phyloP scores from a whole-genome alignment of 2,797 vertebrate species.

The Oceanodroma leucorhoa region DNA sequence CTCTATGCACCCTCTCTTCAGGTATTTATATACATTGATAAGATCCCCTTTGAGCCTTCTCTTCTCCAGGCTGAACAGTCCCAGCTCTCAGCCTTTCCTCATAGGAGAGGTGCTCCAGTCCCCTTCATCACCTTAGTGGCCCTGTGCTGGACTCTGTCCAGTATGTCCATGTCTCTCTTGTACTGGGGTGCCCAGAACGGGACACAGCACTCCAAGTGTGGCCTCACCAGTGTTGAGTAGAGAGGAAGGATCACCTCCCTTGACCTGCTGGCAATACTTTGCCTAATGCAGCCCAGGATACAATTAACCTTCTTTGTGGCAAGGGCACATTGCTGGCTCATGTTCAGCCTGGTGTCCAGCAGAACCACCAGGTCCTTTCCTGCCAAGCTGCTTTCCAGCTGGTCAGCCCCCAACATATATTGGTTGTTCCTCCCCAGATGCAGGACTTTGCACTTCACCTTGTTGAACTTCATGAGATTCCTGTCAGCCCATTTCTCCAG shows the following conservation, averaged over 20 bases:
- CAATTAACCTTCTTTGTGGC: neutral
- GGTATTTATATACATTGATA: too few relatives aligned
- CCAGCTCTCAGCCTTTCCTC: neutral
- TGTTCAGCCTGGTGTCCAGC: neutral
- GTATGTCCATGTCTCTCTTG: neutral
- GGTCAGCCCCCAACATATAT: neutral
- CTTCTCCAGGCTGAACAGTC: neutral
- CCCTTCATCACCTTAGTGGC: too few relatives aligned
- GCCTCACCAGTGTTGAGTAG: neutral
- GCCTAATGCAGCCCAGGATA: neutral
- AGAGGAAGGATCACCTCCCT: neutral
- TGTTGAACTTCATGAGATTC: neutral
- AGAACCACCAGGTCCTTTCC: neutral
- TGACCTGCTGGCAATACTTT: neutral
- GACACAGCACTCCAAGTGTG: rapidly evolving
- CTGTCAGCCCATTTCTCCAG: neutral
- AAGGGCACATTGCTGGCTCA: neutral
- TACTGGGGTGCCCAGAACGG: neutral
- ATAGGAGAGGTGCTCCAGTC: neutral
- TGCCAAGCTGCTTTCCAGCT: neutral
- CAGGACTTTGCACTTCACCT: neutral
- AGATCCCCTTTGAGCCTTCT: rapidly evolving
- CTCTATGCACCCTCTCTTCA: neutral
- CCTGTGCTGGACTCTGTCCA: neutral
- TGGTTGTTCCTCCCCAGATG: neutral